These are phyloP conservation scores for Radopholus similis DNA, from an alignment of 1,140 invertebrate species.

Conservation along the genomic window DNA sequence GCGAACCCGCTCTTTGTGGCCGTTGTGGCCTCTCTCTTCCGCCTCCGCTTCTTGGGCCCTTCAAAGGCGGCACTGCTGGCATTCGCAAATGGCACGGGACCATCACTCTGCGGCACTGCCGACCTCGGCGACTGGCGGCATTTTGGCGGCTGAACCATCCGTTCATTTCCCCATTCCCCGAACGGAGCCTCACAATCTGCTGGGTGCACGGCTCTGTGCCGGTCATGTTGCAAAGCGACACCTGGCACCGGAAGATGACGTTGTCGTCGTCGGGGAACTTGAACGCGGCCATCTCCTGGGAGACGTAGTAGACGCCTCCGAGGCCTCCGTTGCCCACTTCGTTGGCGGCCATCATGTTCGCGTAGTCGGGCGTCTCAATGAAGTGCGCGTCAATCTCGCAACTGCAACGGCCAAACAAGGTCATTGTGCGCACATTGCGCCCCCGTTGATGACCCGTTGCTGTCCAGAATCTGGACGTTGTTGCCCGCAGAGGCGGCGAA, in stretches of 20 bases:
- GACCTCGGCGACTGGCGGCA: constrained; percentile 23
- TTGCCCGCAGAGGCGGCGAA: constrained; percentile 45
- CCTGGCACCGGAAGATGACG: constrained; percentile 47
- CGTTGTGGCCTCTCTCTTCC: constrained; percentile 19
- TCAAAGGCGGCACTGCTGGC: constrained; percentile 23
- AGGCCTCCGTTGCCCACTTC: neutral
- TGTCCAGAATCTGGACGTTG: constrained; percentile 51
- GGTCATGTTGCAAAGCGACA: constrained; percentile 55
- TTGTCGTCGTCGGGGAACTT: constrained; percentile 59
- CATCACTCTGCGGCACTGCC: constrained; percentile 21
- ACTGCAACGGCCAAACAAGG: constrained; percentile 30
- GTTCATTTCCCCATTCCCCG: too few relatives aligned
- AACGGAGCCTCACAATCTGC: constrained; percentile 43
- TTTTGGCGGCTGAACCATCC: constrained; percentile 54
- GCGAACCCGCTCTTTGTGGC: constrained; percentile 34
- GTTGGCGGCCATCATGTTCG: constrained; percentile 26
- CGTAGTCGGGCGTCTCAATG: constrained; percentile 56
- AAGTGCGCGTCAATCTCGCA: constrained; percentile 57
- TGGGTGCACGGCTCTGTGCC: constrained; percentile 38
- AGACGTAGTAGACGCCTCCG: constrained; percentile 37
- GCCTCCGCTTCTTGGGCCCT: constrained; percentile 10
- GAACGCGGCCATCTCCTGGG: constrained; percentile 58
- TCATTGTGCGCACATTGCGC: neutral
- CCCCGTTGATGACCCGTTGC: constrained; percentile 40
- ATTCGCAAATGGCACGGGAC: constrained; percentile 28